Evolutionary conservation across 1,140 invertebrate species (phyloP).

Genomic region (Leptopilina clavipes): DNA sequence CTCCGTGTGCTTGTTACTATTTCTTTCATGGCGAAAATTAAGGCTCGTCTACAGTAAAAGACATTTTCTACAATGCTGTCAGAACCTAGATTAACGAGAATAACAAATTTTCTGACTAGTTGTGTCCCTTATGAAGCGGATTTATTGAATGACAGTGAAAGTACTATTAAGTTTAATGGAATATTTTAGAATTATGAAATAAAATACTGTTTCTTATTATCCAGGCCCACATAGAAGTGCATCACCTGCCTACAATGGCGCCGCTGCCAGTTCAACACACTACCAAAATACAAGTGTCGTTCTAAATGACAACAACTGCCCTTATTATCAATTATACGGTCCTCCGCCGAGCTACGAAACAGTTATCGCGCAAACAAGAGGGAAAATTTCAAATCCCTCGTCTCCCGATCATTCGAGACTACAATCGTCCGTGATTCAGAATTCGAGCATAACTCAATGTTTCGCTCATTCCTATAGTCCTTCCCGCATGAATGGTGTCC

Average conservation of each 20-base stretch:
- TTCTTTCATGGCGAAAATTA: no score
- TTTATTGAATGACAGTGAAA: no score
- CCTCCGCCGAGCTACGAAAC: slow-evolving; percentile 75
- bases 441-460: slow-evolving; percentile 51
- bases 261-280: slow-evolving; percentile 62
- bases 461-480: slow-evolving; percentile 60
- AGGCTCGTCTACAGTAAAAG: no score
- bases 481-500: slow-evolving; percentile 51
- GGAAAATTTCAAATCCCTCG: slow-evolving; percentile 61
- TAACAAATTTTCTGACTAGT: no score
- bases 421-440: slow-evolving; percentile 45
- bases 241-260: slow-evolving; percentile 57
- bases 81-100: no score
- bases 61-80: no score
- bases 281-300: slow-evolving; percentile 71
- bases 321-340: slow-evolving; percentile 73
- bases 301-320: slow-evolving; percentile 68
- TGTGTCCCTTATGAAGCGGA: no score
- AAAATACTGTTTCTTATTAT: neutral
- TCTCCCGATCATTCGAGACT: slow-evolving; percentile 59
- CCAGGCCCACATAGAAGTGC: slow-evolving; percentile 53
- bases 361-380: slow-evolving; percentile 70
- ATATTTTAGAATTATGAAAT: neutral
- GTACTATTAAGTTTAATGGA: no score
- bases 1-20: no score